Evolutionary conservation across 2,113 vertebrate species (phyloP), one percentile per base, ranked within the genome.

Genomic region (Numenius arquata): DNA sequence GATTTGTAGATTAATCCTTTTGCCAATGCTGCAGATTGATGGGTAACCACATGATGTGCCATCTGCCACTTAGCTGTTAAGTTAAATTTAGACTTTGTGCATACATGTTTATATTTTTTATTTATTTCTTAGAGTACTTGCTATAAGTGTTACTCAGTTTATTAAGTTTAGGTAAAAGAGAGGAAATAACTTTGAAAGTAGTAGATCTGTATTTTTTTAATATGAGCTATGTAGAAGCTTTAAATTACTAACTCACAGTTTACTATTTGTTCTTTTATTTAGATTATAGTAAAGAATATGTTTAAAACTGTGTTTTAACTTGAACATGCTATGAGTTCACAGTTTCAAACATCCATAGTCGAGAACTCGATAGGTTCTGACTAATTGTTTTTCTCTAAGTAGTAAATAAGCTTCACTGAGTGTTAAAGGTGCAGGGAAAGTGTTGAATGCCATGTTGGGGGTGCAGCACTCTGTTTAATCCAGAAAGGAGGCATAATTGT

Each of bases 31-130:
- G 56, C 45, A 92, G 50, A 93, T 55, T 88, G 90, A 89, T 93
- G 76, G 22, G 32, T 82, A 25, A 9, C 82, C 47, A 29, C 41
- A 16, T 90, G 74, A 88, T 70, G 61, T 76, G 27, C 78, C 81
- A 74, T 96, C 89, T 97, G 95, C 91, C 82, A 86, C 48, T 89
- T 88, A 94, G 67, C 73, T 73, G 41, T 80, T 95, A 58, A 43
- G 58, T 85, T 94, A 81, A 58, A 94, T 83, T 90, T 89, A 79
- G 76, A 50, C 40, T 58, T 78, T 34, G 20, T 26, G 12, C 29
- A 23, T 76, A 15, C 20, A 47, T 72, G 3, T 40, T 82, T 82
- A 91, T 71, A 55, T 50, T 91, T 86, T 70, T 70, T 53, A 56
- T 90, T 90, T 65, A 53, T 70, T 72, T 52, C 55, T 71, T 84